Evolutionary conservation across 2,797 vertebrate genomes (phyloP).

Genomic region (Telmatherina bonti): DNA sequence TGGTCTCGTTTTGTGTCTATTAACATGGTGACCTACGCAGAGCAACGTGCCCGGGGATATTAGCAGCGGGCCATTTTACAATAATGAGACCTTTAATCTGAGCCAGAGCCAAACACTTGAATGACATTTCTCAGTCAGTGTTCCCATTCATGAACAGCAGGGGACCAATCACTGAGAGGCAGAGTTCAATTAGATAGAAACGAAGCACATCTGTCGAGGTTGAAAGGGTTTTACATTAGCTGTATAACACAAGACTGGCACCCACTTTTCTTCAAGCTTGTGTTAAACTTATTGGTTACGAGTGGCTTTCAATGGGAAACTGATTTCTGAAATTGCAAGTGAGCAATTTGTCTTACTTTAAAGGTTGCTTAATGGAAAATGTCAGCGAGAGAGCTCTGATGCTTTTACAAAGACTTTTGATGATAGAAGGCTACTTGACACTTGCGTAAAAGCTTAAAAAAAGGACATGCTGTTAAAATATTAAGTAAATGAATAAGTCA

Average conservation of each 20-base stretch:
- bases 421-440: not conserved
- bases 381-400: not conserved
- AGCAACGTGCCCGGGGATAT: slow-evolving; percentile 62
- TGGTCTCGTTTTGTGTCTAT: slow-evolving; percentile 56
- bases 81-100: slow-evolving; percentile 77
- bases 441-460: not conserved
- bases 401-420: not conserved
- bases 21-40: slow-evolving; percentile 70
- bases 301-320: not conserved
- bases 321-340: not conserved
- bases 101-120: slow-evolving; percentile 70
- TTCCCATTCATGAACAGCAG: slow-evolving; percentile 72
- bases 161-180: slow-evolving; percentile 70
- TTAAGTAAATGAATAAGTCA: not conserved
- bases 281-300: slow-evolving; percentile 12
- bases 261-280: slow-evolving; percentile 35
- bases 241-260: not conserved
- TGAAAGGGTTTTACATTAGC: slow-evolving; percentile 45
- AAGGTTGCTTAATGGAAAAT: slow-evolving; percentile 2
- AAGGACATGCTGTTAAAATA: not conserved
- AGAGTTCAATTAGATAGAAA: slow-evolving; percentile 70
- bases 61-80: slow-evolving; percentile 62
- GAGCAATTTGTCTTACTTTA: not conserved
- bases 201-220: slow-evolving; percentile 69
- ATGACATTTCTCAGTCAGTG: slow-evolving; percentile 71